These are phyloP conservation scores for Zaprionus camerounensis DNA, from an alignment of 1,140 invertebrate species.

Conservation along the genomic window DNA sequence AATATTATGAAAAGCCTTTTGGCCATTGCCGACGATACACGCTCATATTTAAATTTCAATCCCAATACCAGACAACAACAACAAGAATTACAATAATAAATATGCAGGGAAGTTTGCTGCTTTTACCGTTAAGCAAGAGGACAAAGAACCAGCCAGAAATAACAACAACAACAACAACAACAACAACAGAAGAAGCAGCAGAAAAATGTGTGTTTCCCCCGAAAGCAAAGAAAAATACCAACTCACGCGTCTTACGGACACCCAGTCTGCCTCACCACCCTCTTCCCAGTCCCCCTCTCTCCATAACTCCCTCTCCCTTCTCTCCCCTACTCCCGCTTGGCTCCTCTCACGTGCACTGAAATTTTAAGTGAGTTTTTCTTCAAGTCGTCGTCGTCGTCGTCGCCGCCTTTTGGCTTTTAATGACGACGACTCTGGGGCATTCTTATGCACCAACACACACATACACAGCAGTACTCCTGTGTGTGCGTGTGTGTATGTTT, in stretches of 20 bases:
- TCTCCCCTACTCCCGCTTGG: constrained; percentile 8
- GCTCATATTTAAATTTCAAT: constrained; percentile 66
- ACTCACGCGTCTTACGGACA: constrained; percentile 41
- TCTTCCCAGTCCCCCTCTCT: no score
- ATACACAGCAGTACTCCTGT: not conserved
- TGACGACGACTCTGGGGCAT: constrained; percentile 78
- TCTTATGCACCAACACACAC: constrained; percentile 67
- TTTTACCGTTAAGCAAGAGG: constrained; percentile 62
- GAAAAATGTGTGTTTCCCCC: constrained; percentile 26
- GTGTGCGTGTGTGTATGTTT: constrained; percentile 47
- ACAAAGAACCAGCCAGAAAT: constrained; percentile 32
- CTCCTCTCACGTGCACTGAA: constrained; percentile 73
- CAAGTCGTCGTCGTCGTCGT: constrained; percentile 45
- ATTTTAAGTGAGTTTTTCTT: constrained; percentile 81
- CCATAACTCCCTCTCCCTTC: not conserved
- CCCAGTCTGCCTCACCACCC: not conserved
- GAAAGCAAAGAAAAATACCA: constrained; percentile 49
- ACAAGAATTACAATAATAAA: constrained; percentile 44
- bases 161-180: constrained; percentile 25
- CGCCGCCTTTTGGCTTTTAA: constrained; percentile 76
- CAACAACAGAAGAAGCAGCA: constrained; percentile 7
- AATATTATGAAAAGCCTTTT: constrained; percentile 28
- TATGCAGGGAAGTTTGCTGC: constrained; percentile 29
- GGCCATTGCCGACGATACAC: constrained; percentile 6
- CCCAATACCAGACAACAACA: constrained; percentile 30